Evolutionary conservation across 2,797 vertebrate genomes (phyloP).

Genomic region (Kryptolebias ocellatus): DNA sequence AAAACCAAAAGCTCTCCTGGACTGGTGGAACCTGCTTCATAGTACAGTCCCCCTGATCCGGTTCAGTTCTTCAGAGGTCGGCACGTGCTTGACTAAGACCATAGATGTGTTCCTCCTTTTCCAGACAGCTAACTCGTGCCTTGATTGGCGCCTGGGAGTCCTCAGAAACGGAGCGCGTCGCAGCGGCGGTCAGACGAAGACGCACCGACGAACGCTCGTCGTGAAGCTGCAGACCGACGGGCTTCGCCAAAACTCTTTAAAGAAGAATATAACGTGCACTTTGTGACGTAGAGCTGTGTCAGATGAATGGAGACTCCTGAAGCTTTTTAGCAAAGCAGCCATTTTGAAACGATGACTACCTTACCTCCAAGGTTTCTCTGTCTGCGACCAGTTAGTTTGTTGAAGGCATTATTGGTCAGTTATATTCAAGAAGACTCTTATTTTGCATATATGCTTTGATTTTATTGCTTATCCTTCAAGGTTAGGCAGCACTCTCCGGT

Average conservation of each 20-base stretch:
- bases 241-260: constrained; percentile 29
- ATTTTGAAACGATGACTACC: too few species aligned
- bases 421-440: not conserved
- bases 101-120: not conserved
- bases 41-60: not conserved
- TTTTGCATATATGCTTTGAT: not conserved
- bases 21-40: not conserved
- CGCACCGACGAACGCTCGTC: not conserved
- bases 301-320: constrained; percentile 5
- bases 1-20: not conserved
- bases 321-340: too few species aligned
- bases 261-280: constrained; percentile 10
- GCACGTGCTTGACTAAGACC: too few species aligned
- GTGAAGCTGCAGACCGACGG: not conserved
- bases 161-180: not conserved
- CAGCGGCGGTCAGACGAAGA: not conserved
- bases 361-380: too few species aligned
- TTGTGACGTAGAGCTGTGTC: not conserved
- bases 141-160: constrained; percentile 42
- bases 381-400: too few species aligned
- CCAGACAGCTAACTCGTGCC: constrained; percentile 52
- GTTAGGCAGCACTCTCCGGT: not conserved
- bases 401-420: constrained; percentile 8
- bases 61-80: not conserved
- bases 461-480: not conserved